Conservation (phyloP, 2,113 vertebrate species). For the Sapayoa aenigma region DNA sequence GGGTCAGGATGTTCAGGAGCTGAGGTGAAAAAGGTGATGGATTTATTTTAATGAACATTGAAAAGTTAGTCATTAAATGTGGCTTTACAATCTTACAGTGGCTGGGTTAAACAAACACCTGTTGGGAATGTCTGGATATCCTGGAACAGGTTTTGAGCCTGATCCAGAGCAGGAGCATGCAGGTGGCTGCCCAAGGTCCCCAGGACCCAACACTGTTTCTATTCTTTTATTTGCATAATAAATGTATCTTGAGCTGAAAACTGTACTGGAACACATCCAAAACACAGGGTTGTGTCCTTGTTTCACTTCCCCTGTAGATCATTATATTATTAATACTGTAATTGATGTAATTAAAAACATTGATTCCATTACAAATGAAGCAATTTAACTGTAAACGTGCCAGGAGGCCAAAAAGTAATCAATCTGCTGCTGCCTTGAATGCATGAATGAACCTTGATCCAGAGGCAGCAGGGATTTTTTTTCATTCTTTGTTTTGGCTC, state of each 20-base stretch:
- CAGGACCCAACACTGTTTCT: background rate
- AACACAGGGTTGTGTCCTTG: background rate
- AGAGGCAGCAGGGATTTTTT: background rate
- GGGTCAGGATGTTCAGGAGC: background rate
- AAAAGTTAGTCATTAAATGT: background rate
- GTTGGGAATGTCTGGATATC: background rate
- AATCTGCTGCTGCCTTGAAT: background rate
- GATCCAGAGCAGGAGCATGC: background rate
- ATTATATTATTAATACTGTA: slow-evolving; percentile 3
- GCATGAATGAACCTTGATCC: background rate
- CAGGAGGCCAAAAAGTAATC: slow-evolving; percentile 12
- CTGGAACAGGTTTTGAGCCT: background rate
- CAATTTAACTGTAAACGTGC: slow-evolving; percentile 12
- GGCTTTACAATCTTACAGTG: background rate
- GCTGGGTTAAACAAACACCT: background rate
- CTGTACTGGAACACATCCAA: background rate
- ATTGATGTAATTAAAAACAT: slow-evolving; percentile 15
- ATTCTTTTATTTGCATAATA: background rate
- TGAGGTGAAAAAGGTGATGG: background rate
- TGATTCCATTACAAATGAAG: background rate
- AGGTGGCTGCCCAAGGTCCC: background rate
- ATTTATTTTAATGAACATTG: background rate
- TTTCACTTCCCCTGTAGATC: background rate
- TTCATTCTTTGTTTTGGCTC: background rate
- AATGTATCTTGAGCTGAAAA: background rate